These are phyloP conservation scores for Nasonia oneida DNA, from an alignment of 2,888 invertebrate genomes.

Conservation along the genomic window DNA sequence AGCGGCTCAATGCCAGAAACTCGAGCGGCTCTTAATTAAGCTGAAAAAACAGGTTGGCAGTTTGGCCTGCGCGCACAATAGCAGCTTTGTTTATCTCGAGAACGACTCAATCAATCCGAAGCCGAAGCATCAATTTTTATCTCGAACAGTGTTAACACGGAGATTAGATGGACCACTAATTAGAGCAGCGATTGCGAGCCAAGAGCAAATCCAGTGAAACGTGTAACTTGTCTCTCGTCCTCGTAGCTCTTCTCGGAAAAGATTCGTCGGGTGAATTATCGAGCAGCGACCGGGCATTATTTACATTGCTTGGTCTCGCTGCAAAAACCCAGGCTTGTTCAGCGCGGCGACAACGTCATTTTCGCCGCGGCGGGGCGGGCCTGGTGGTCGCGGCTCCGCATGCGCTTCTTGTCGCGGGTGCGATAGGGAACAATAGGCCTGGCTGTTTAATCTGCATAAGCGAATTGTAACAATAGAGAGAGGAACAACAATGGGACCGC, in stretches of 20 bases:
- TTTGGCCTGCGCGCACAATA: background rate
- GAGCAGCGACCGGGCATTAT: too few relatives aligned
- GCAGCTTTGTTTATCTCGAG: background rate
- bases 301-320: slow-evolving; percentile 17
- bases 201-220: background rate
- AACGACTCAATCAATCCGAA: slow-evolving; percentile 24
- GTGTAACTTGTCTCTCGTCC: background rate
- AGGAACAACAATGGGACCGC: slow-evolving; percentile 73
- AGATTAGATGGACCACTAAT: background rate
- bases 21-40: background rate
- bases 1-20: background rate
- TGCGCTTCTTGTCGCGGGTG: slow-evolving; percentile 53
- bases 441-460: slow-evolving; percentile 76
- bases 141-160: background rate
- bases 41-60: background rate
- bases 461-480: slow-evolving; percentile 74
- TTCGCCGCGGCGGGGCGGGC: slow-evolving; percentile 59
- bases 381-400: slow-evolving; percentile 48
- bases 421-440: slow-evolving; percentile 72
- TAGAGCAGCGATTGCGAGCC: background rate
- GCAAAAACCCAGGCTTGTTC: slow-evolving; percentile 47
- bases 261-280: background rate
- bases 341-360: slow-evolving; percentile 63
- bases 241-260: background rate
- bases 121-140: background rate